Conservation (phyloP, 1,140 invertebrate genomes). For the Chymomyza costata region DNA sequence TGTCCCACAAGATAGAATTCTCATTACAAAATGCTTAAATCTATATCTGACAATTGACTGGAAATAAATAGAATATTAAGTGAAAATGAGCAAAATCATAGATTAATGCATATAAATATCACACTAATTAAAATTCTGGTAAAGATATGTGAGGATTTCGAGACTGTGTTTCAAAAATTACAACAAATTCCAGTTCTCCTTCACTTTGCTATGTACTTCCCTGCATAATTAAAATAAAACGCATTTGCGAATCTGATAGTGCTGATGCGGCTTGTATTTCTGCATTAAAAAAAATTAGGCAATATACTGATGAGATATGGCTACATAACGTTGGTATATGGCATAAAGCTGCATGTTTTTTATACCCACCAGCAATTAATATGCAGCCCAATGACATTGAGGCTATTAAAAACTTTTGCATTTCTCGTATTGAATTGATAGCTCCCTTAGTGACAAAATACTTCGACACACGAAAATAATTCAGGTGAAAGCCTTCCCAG, state of each 20-base stretch:
- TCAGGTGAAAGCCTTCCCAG: not conserved
- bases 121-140: not conserved
- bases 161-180: constrained; percentile 12
- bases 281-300: constrained; percentile 4
- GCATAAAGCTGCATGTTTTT: constrained; percentile 14
- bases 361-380: constrained; percentile 9
- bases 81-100: constrained; percentile 1
- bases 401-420: constrained; percentile 8
- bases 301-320: constrained; percentile 6
- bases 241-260: not conserved
- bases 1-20: constrained; percentile 13
- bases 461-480: too few species aligned
- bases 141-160: constrained; percentile 5
- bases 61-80: constrained; percentile 7
- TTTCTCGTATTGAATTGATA: not conserved
- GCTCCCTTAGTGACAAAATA: too few species aligned
- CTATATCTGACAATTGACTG: not conserved
- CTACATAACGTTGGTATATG: constrained; percentile 5
- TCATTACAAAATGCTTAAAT: too few species aligned
- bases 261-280: not conserved
- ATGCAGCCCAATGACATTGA: constrained; percentile 8
- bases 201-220: constrained; percentile 9
- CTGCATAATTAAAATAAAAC: not conserved
- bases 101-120: constrained; percentile 4
- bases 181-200: constrained; percentile 5